Percentiles rank a stretch among this genome's conserved stretches.
Conservation (phyloP, 2,797 vertebrate species). For the Pampus argenteus region DNA sequence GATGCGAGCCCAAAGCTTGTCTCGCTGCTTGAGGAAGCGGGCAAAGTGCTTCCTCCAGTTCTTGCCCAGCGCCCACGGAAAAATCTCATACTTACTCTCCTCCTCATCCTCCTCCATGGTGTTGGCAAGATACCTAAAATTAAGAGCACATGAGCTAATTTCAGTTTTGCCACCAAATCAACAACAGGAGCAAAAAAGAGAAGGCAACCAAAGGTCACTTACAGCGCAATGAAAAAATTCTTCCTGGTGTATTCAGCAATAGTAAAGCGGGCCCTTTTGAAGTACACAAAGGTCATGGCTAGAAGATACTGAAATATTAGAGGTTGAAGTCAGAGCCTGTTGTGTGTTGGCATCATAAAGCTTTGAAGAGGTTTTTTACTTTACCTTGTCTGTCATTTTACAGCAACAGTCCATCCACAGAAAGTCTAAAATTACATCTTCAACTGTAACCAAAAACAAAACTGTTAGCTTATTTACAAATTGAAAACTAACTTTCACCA, state of each 20-base stretch:
- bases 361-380: neutral
- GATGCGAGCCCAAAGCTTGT: conserved; percentile 93
- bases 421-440: conserved; percentile 94
- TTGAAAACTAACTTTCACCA: neutral
- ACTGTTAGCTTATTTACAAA: neutral
- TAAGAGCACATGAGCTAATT: neutral
- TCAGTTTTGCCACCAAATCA: neutral
- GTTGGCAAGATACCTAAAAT: conserved; percentile 93
- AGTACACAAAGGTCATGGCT: conserved; percentile 98
- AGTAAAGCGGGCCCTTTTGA: conserved; percentile 94
- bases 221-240: conserved; percentile 98
- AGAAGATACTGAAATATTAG: conserved; percentile 91
- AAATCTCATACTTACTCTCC: conserved; percentile 95
- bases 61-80: conserved; percentile 96
- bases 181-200: neutral
- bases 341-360: neutral
- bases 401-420: conserved; percentile 95
- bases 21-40: conserved; percentile 91
- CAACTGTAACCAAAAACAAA: conserved; percentile 84
- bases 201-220: conserved; percentile 75
- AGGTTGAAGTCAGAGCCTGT: conserved; percentile 3
- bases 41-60: conserved; percentile 92
- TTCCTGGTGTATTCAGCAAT: conserved; percentile 90
- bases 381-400: conserved; percentile 92
- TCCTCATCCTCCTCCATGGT: conserved; percentile 98